A percentile compares a stretch with the other conserved stretches of the same genome.
phyloP scores from a whole-genome alignment of 1,140 invertebrate genomes.

The Nephila pilipes region DNA sequence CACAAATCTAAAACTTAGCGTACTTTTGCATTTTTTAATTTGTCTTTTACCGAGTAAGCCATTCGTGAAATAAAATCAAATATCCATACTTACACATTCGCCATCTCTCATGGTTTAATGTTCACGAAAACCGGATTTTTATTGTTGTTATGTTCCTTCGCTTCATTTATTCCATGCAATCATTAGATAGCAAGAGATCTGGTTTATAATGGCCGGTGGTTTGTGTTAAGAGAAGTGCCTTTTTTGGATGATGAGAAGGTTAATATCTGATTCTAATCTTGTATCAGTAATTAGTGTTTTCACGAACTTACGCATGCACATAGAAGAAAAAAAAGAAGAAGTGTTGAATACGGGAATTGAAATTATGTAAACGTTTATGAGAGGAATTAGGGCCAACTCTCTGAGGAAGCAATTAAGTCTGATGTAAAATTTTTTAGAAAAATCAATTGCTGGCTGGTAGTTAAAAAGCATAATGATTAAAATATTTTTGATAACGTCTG shows the following conservation, averaged over 20 bases:
- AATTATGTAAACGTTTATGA: conserved; percentile 16
- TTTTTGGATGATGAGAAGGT: not conserved
- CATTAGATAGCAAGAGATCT: conserved; percentile 27
- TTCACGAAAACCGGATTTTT: not conserved
- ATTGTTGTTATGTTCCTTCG: not conserved
- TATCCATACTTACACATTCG: conserved; percentile 39
- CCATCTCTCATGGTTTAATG: conserved; percentile 1
- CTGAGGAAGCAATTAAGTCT: not conserved
- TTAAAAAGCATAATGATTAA: not conserved
- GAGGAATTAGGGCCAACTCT: not conserved
- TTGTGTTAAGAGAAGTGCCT: not conserved
- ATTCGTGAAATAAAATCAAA: conserved; percentile 65
- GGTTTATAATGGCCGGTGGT: not conserved
- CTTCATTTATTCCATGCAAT: conserved; percentile 10
- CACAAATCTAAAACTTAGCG: not conserved
- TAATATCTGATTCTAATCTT: conserved; percentile 34
- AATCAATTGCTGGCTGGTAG: not conserved
- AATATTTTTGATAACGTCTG: not conserved
- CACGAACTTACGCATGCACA: not conserved
- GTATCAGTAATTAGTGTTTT: conserved; percentile 14
- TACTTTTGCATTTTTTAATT: conserved; percentile 18
- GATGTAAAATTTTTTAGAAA: not conserved
- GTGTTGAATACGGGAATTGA: not conserved
- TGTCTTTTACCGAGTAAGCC: not conserved
- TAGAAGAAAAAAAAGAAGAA: not conserved